Base-by-base conservation (phyloP, 2,888 invertebrate genomes). In the Axea sp. region DNA sequence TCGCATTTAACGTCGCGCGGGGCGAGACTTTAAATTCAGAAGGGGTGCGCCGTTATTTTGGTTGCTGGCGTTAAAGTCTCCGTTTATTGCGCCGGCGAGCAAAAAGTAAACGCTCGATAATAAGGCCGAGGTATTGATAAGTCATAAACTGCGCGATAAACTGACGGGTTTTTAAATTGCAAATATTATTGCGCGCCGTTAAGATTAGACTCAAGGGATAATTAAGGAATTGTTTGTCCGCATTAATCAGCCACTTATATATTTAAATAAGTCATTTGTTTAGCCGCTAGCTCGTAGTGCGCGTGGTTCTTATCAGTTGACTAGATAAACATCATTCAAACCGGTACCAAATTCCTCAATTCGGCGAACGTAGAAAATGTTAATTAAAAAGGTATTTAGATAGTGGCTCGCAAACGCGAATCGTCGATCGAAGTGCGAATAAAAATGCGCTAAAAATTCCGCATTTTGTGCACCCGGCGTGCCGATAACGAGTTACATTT, bases 1-100 rank as follows among this genome's bases (percentile, higher is more conserved):
- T 81, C 82, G 80, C 82, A 82, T 80, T 84, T 73, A 73, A 73
- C 64, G 59, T 59, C 31, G 17, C 17, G 7, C 35, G 12, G 57
- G 68, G 41, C 59, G 37, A 39, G 47, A 30, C 45, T 47, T 57
- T 33, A 47, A 57, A 55, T 67, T 67, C 67, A 57, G 55, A 17
- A 67, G 47, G 67, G 41, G 26, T 64, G 41, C 26, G 35, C 37
- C 14, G 37, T 47, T 55, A 37, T 30, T 26, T 35, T 22, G 8
- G 65, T 47, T 24, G 35, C n/a, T n/a, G n/a, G n/a, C n/a, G n/a
- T n/a, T n/a, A n/a, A n/a, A n/a, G n/a, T n/a, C n/a, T n/a, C n/a
- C n/a, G 30, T 55, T 41, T 41, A 41, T 41, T 55, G 14, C n/a
- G n/a, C 41, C 31, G 26, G 6, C 9, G 39, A 39, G 19, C 9